Evolutionary conservation across 2,113 vertebrate genomes (phyloP).

Genomic region (Archilochus colubris): DNA sequence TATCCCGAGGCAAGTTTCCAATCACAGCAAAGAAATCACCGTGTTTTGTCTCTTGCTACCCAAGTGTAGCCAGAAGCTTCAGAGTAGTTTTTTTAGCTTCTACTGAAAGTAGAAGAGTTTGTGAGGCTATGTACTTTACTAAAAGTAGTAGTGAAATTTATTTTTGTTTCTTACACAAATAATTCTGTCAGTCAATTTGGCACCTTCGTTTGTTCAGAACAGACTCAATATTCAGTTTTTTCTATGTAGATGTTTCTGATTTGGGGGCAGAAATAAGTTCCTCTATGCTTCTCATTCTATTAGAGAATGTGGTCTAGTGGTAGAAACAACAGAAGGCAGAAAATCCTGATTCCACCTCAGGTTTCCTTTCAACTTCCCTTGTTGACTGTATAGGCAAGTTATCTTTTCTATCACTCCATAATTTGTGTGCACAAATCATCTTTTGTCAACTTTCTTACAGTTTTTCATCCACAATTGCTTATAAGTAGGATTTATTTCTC

Average conservation of each 20-base stretch:
- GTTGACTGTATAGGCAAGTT: background rate
- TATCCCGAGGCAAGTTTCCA: background rate
- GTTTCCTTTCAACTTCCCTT: background rate
- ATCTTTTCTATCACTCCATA: background rate
- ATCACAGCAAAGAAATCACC: background rate
- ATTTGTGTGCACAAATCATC: background rate
- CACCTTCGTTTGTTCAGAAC: background rate
- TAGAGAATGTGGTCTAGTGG: background rate
- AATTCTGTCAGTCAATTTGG: background rate
- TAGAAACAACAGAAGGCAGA: background rate
- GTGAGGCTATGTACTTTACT: background rate
- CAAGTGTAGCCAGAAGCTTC: background rate
- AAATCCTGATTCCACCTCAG: background rate
- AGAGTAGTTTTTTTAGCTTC: background rate
- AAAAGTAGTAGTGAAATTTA: background rate
- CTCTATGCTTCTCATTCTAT: background rate
- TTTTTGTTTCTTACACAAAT: background rate
- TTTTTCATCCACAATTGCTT: background rate
- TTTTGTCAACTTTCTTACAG: background rate
- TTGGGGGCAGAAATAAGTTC: background rate
- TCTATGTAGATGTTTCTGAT: background rate
- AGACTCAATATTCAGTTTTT: background rate
- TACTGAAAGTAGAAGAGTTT: background rate
- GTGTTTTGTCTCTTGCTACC: background rate
- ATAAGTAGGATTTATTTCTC: slow-evolving; percentile 3